Evolutionary conservation across 2,888 invertebrate species (phyloP).

Genomic region (Dicroscelio sp.): DNA sequence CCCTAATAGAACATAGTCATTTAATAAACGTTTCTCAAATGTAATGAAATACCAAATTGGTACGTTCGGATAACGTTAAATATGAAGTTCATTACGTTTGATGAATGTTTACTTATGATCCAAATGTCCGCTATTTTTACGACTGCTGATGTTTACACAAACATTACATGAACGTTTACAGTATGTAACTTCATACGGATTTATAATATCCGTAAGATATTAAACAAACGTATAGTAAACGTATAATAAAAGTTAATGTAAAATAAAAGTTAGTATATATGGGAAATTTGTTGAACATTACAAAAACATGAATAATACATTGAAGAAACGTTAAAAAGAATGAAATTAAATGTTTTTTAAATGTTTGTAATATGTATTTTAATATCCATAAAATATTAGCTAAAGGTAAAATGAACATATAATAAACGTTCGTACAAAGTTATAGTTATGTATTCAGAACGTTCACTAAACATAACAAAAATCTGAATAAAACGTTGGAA

Average conservation of each 20-base stretch:
- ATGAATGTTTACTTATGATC: background rate
- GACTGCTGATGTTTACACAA: background rate
- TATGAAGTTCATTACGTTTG: background rate
- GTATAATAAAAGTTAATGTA: background rate
- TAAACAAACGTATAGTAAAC: background rate
- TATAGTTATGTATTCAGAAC: too few relatives aligned
- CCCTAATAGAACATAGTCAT: background rate
- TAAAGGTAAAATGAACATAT: too few relatives aligned
- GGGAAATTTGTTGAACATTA: background rate
- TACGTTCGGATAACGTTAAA: background rate
- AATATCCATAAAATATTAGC: too few relatives aligned
- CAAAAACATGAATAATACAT: background rate
- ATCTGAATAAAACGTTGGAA: too few relatives aligned
- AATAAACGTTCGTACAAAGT: too few relatives aligned
- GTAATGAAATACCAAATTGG: background rate
- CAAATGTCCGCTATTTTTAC: background rate
- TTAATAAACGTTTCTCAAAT: background rate
- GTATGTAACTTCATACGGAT: background rate
- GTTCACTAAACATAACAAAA: too few relatives aligned
- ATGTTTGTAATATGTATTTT: background rate
- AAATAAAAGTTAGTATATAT: background rate
- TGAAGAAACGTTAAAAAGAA: background rate
- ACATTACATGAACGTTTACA: background rate
- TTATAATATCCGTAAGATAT: background rate
- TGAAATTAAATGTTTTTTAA: background rate